phyloP scores from a whole-genome alignment of 2,888 invertebrate species.

The Neoaliturus tenellus region DNA sequence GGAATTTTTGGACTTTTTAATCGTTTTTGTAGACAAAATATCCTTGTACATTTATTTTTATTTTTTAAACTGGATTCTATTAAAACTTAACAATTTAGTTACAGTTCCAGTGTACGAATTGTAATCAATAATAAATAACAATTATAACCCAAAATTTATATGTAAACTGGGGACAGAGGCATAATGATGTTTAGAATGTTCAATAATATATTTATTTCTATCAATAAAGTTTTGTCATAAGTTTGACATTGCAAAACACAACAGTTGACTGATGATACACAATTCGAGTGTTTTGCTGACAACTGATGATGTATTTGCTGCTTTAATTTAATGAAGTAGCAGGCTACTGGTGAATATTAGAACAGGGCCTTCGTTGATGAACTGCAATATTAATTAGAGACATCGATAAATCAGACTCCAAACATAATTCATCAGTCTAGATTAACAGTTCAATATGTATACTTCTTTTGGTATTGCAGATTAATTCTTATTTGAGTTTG shows the following conservation, averaged over 20 bases:
- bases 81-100: too few relatives aligned
- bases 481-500: background rate
- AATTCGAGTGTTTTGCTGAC: background rate
- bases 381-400: background rate
- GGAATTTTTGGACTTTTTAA: too few relatives aligned
- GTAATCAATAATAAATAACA: too few relatives aligned
- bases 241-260: background rate
- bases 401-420: slow-evolving; percentile 18
- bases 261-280: background rate
- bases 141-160: too few relatives aligned
- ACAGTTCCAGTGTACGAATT: too few relatives aligned
- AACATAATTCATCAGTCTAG: background rate
- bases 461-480: background rate
- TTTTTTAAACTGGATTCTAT: too few relatives aligned
- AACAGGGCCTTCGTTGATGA: slow-evolving; percentile 4
- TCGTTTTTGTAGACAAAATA: too few relatives aligned
- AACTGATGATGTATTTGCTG: slow-evolving; percentile 5
- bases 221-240: too few relatives aligned
- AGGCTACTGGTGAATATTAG: slow-evolving; percentile 5
- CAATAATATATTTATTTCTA: too few relatives aligned
- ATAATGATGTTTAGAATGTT: too few relatives aligned
- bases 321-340: slow-evolving; percentile 24
- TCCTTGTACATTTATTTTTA: too few relatives aligned
- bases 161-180: too few relatives aligned
- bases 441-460: slow-evolving; percentile 4